Evolutionary conservation across 2,113 vertebrate species (phyloP).

Genomic region (Panthera tigris): DNA sequence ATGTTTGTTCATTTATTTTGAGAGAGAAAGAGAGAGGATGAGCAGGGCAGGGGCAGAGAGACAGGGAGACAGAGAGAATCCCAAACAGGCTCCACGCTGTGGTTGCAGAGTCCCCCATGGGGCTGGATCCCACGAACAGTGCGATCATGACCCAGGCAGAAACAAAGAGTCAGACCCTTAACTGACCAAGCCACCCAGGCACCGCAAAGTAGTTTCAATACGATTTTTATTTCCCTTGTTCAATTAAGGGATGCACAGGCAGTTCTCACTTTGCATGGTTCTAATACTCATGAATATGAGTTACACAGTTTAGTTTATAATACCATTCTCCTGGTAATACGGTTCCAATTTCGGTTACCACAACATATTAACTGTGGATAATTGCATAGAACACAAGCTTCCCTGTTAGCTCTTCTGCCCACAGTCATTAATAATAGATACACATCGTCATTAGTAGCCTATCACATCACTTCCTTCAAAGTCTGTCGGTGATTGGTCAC

Average conservation of each 20-base stretch:
- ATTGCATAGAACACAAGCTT: background rate
- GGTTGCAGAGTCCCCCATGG: too few species aligned
- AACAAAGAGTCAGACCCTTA: too few species aligned
- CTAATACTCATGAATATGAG: background rate
- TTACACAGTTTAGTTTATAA: background rate
- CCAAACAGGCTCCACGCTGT: too few species aligned
- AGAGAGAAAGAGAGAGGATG: too few species aligned
- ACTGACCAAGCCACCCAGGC: too few species aligned
- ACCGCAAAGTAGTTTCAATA: background rate
- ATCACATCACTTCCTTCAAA: background rate
- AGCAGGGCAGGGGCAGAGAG: too few species aligned
- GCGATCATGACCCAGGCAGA: too few species aligned
- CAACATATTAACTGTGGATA: background rate
- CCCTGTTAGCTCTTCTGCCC: background rate
- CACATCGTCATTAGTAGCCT: background rate
- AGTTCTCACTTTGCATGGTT: background rate
- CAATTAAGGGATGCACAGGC: background rate
- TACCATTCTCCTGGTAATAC: background rate
- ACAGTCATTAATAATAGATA: background rate
- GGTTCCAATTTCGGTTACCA: background rate
- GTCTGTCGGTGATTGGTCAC: too few species aligned
- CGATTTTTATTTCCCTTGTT: background rate
- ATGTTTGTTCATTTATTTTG: background rate
- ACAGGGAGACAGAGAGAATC: too few species aligned
- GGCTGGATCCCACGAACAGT: too few species aligned